A percentile compares a stretch with the other conserved stretches of the same genome.
phyloP scores from a whole-genome alignment of 2,888 invertebrate genomes.

The Pyrochroa serraticornis region DNA sequence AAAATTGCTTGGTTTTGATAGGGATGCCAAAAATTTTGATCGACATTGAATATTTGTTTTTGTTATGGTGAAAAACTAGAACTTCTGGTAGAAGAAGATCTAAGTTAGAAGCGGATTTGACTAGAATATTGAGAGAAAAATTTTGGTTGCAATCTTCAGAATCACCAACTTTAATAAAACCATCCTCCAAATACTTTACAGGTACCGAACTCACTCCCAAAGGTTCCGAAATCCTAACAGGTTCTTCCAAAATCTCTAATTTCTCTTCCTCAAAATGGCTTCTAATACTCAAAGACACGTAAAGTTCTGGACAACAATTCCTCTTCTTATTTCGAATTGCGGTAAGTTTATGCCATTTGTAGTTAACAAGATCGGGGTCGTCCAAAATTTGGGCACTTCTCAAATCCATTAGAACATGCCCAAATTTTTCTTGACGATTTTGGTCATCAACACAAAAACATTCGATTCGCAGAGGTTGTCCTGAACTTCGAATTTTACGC shows the following conservation, averaged over 20 bases:
- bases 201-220: conserved; percentile 44
- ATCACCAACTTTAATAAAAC: conserved; percentile 63
- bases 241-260: conserved; percentile 36
- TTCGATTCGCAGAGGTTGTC: conserved; percentile 76
- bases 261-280: conserved; percentile 60
- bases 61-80: conserved; percentile 47
- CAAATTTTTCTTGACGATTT: conserved; percentile 68
- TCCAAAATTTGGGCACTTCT: conserved; percentile 72
- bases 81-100: conserved; percentile 59
- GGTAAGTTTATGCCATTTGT: conserved; percentile 68
- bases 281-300: conserved; percentile 65
- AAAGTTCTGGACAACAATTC: conserved; percentile 65
- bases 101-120: conserved; percentile 64
- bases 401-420: conserved; percentile 72
- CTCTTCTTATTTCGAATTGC: conserved; percentile 56
- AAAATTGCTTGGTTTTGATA: conserved; percentile 53
- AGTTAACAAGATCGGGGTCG: conserved; percentile 60
- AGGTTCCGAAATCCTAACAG: conserved; percentile 41
- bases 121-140: conserved; percentile 64
- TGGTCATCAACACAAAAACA: conserved; percentile 64
- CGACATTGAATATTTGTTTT: conserved; percentile 48
- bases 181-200: conserved; percentile 61
- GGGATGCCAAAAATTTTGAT: conserved; percentile 52
- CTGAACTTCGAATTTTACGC: conserved; percentile 74
- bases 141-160: conserved; percentile 47